Evolutionary conservation across 2,888 invertebrate genomes (phyloP).

Genomic region (Aphrophora alni): DNA sequence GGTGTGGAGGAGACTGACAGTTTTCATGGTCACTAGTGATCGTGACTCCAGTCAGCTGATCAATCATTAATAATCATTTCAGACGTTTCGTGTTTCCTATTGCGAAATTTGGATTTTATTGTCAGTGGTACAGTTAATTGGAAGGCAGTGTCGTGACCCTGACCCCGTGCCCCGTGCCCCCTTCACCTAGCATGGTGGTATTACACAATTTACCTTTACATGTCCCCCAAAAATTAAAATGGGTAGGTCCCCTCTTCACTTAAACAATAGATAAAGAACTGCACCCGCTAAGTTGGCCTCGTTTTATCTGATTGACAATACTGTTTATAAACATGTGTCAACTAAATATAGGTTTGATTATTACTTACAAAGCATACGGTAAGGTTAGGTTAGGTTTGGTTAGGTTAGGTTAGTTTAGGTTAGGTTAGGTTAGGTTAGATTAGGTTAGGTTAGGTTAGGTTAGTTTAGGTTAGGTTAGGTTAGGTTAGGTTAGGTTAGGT

Average conservation of each 20-base stretch:
- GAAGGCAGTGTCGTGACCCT: neutral
- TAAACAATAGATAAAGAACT: neutral
- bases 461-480: too few species aligned
- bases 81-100: constrained; percentile 9
- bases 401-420: too few species aligned
- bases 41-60: neutral
- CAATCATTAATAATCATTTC: constrained; percentile 1
- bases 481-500: too few species aligned
- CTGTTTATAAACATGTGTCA: too few species aligned
- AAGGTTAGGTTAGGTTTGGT: too few species aligned
- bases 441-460: too few species aligned
- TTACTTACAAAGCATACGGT: too few species aligned
- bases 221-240: neutral
- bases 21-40: neutral
- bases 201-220: neutral
- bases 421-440: too few species aligned
- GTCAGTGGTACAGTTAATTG: neutral
- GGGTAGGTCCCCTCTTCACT: constrained; percentile 1
- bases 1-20: neutral
- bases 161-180: neutral
- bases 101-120: neutral
- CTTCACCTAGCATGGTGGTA: neutral
- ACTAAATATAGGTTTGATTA: too few species aligned
- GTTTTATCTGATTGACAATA: neutral
- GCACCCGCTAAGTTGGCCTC: neutral